phyloP scores from a whole-genome alignment of 2,888 invertebrate genomes.

The Cantharis rustica region DNA sequence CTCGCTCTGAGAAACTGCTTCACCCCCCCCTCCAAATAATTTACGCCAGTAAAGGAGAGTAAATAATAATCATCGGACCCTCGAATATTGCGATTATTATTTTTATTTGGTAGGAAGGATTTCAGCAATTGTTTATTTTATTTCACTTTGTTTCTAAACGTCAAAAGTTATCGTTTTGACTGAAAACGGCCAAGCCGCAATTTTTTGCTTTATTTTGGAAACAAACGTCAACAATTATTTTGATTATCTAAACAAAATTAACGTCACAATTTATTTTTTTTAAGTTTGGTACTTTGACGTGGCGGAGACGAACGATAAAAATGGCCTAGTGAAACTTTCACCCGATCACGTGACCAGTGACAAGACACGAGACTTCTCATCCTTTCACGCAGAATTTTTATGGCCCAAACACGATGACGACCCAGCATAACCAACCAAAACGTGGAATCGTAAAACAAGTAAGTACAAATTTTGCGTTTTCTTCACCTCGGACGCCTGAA shows the following conservation, averaged over 20 bases:
- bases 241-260: no score
- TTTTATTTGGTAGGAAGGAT: no score
- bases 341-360: conserved; percentile 44
- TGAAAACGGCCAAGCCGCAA: no score
- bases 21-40: no score
- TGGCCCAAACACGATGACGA: conserved; percentile 64
- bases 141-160: no score
- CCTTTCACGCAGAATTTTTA: conserved; percentile 30
- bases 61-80: no score
- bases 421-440: conserved; percentile 57
- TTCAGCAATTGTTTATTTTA: no score
- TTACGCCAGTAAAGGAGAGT: no score
- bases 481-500: no score
- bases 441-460: conserved; percentile 68
- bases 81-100: no score
- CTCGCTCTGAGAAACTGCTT: no score
- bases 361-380: conserved; percentile 32
- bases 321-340: conserved; percentile 10
- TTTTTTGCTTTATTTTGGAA: neutral
- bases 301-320: conserved; percentile 13
- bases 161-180: no score
- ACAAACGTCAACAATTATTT: neutral
- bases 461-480: conserved; percentile 40
- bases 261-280: conserved; percentile 6
- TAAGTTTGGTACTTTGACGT: conserved; percentile 2